A percentile compares a stretch with the other conserved stretches of the same genome.
Conservation (phyloP, 2,113 vertebrate species). For the Condylura cristata region DNA sequence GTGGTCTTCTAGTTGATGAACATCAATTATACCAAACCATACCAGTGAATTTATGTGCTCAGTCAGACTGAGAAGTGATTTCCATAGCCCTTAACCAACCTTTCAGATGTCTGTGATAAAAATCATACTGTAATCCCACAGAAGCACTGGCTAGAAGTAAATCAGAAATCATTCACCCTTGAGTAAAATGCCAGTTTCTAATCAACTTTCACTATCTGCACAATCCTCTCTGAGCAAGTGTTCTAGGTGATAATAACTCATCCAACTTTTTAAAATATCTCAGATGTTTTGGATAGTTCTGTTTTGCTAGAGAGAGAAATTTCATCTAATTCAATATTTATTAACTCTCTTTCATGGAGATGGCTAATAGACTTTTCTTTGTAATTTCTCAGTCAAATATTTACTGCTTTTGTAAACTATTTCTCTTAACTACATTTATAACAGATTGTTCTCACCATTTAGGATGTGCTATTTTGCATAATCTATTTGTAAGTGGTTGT, state of each 20-base stretch:
- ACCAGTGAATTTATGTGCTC: not conserved
- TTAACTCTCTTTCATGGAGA: constrained; percentile 4
- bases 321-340: constrained; percentile 12
- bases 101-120: not conserved
- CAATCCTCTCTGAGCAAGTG: not conserved
- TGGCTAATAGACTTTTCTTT: constrained; percentile 41
- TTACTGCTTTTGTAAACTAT: not conserved
- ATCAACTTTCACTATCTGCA: not conserved
- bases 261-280: not conserved
- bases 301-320: not conserved
- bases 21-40: not conserved
- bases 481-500: constrained; percentile 51
- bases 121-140: not conserved
- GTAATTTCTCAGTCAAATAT: constrained; percentile 40
- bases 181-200: not conserved
- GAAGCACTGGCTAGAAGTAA: constrained; percentile 8
- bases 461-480: constrained; percentile 60
- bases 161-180: not conserved
- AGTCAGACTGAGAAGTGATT: not conserved
- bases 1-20: not conserved
- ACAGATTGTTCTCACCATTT: constrained; percentile 49
- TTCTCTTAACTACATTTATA: constrained; percentile 47
- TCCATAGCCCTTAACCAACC: not conserved
- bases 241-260: not conserved
- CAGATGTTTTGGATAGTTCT: not conserved